Conservation (phyloP, 2,888 invertebrate species). For the Oscheius sp. region DNA sequence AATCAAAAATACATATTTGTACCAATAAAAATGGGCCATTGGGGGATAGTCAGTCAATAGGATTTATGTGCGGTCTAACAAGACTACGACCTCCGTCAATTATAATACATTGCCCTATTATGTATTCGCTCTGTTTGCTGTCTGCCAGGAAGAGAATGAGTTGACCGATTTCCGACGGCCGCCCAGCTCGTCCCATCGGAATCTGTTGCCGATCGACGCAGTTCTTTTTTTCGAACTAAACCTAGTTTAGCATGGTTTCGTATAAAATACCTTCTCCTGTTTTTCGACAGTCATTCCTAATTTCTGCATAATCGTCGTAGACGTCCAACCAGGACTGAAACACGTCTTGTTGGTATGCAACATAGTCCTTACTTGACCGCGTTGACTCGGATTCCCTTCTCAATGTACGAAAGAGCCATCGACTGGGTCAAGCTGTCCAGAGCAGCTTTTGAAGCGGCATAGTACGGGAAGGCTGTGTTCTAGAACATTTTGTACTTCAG, state of each 20-base stretch:
- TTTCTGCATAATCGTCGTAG: conserved; percentile 2
- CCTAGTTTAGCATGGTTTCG: background rate
- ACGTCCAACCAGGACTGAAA: conserved; percentile 11
- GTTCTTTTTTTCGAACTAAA: no score
- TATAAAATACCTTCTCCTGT: background rate
- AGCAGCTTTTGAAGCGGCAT: background rate
- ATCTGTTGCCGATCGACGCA: background rate
- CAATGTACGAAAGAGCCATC: background rate
- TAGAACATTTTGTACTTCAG: background rate
- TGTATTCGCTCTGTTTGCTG: background rate
- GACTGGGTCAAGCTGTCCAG: background rate
- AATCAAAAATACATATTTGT: no score
- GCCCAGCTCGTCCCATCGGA: conserved; percentile 6
- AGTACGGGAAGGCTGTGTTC: conserved; percentile 7
- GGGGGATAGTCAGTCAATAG: no score
- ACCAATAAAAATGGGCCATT: no score
- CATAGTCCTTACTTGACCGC: background rate
- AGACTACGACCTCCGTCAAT: background rate
- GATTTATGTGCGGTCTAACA: no score
- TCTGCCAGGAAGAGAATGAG: background rate
- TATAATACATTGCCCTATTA: conserved; percentile 2
- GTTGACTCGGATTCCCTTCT: conserved; percentile 4
- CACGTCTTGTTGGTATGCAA: background rate
- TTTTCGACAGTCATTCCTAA: background rate
- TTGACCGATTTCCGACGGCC: background rate